These are phyloP conservation scores for Tribolium castaneum DNA, from an alignment of 1,140 invertebrate genomes.

Conservation along the genomic window DNA sequence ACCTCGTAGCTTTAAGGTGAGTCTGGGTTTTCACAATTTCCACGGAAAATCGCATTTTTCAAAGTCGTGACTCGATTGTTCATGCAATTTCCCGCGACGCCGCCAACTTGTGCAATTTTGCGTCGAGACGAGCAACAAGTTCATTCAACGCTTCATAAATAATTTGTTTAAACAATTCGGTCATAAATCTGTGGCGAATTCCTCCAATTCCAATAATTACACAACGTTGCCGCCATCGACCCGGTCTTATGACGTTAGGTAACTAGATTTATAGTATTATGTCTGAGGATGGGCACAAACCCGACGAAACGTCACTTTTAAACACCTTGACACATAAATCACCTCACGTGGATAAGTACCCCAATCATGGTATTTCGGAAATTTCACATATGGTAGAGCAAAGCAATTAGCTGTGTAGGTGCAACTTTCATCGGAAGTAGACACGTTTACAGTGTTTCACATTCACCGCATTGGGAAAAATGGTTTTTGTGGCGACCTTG, in stretches of 20 bases:
- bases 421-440: neutral
- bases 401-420: neutral
- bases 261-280: neutral
- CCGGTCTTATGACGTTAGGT: neutral
- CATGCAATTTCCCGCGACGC: constrained; percentile 9
- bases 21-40: constrained; percentile 1
- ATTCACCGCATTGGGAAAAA: neutral
- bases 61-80: neutral
- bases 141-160: neutral
- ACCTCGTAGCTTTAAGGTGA: constrained; percentile 55
- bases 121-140: neutral
- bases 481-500: neutral
- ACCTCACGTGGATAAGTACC: neutral
- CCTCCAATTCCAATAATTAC: neutral
- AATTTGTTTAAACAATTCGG: neutral
- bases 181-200: neutral
- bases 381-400: no score
- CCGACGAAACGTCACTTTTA: neutral
- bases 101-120: neutral
- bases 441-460: neutral
- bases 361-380: neutral
- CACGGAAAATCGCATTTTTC: no score
- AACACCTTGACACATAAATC: neutral
- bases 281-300: neutral
- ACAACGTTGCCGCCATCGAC: neutral